Base-by-base conservation (phyloP, 64 coral and sea anemone species). In the Hydrozoanthus tunicans region DNA sequence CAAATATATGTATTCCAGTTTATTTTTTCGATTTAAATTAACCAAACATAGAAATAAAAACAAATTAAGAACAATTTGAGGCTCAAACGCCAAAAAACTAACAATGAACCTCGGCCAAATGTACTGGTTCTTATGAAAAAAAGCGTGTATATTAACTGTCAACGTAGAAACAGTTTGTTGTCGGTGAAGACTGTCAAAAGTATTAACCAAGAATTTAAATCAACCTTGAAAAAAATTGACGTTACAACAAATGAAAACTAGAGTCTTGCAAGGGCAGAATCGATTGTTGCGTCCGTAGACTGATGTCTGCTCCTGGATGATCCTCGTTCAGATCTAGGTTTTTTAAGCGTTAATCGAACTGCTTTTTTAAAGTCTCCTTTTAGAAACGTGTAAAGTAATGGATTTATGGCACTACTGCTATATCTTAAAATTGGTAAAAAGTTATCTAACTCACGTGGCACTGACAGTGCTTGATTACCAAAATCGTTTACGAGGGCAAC, bases 311-410 rank as follows among this genome's bases (percentile, higher is more conserved):
- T 88, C 10, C n/a, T 13, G 15, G 0, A 26, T 73, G 11, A 6
- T 26, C 11, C n/a, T 61, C 56, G 14, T 4, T 23, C 15, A 0
- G 13, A 1, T 58, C 86, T 79, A n/a, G 24, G 5, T 76, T 68
- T 78, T 76, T 68, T 78, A 12, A 90, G 79, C 1, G 91, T 59
- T 4, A 56, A 55, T 43, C 58, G 15, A 13, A 96, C 68, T 13
- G 89, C 94, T 27, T 79, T 90, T 13, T 90, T 83, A 24, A 96
- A 96, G 69, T 96, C 94, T 68, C 74, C 89, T 20, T 96, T 96
- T 24, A 93, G 79, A 58, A 96, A 96, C 0, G 94, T 93, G 26
- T 96, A 96, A 13, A 96, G 62, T 6, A 96, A 3, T n/a, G 94
- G 94, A 32, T 96, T 93, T 9, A 86, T 53, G 9, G 93, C 62